Conservation (phyloP, 2,888 invertebrate species). For the Catotricha subobsoleta region DNA sequence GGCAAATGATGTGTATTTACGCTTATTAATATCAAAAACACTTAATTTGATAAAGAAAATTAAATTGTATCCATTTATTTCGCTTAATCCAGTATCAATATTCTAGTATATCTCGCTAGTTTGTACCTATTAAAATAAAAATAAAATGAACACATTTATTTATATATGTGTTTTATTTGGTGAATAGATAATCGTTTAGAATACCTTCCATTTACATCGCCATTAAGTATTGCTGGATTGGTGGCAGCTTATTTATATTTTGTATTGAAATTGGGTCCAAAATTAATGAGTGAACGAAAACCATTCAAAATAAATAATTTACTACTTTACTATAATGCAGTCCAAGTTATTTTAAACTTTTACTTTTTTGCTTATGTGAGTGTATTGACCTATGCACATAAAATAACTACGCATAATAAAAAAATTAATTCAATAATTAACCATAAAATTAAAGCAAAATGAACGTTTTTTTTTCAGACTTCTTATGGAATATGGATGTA, state of each 20-base stretch:
- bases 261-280: conserved; percentile 48
- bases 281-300: conserved; percentile 43
- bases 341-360: neutral
- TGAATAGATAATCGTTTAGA: conserved; percentile 2
- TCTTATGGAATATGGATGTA: neutral
- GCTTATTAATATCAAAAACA: too few species aligned
- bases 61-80: too few species aligned
- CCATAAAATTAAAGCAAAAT: neutral
- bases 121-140: too few species aligned
- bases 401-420: neutral
- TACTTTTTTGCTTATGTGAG: neutral
- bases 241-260: conserved; percentile 44
- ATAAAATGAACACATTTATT: too few species aligned
- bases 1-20: too few species aligned
- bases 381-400: too few species aligned
- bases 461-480: neutral
- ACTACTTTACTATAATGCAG: neutral
- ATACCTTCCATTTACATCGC: conserved; percentile 24
- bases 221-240: conserved; percentile 38
- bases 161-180: too few species aligned
- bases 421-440: neutral
- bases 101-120: too few species aligned
- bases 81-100: too few species aligned
- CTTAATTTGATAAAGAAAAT: too few species aligned
- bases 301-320: conserved; percentile 26